A percentile compares a stretch with the other conserved stretches of the same genome.
These are phyloP conservation scores for Aphelocoma californica DNA, from an alignment of 2,797 vertebrate species.

Conservation along the genomic window DNA sequence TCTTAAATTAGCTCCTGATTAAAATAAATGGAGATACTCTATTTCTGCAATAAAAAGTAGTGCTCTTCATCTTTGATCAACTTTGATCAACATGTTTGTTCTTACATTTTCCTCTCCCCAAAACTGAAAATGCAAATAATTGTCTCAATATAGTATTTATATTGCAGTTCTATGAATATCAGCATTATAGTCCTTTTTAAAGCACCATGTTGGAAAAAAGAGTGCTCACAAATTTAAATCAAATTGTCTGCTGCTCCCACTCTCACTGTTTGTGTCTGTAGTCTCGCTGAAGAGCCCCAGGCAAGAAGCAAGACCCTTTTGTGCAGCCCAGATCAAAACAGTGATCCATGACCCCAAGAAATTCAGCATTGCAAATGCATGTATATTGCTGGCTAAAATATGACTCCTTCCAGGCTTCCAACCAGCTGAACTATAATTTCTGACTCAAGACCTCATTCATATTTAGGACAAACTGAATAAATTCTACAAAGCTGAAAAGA, in stretches of 20 bases:
- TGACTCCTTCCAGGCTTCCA: background rate
- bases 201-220: background rate
- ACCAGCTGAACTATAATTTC: background rate
- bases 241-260: background rate
- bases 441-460: background rate
- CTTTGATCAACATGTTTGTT: background rate
- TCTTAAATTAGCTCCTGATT: slow-evolving; percentile 5
- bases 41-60: background rate
- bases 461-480: slow-evolving; percentile 1
- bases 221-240: background rate
- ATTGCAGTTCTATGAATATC: background rate
- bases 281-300: background rate
- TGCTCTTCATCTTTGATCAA: background rate
- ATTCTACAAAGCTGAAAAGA: background rate
- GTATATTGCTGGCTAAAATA: slow-evolving; percentile 3
- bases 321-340: slow-evolving; percentile 7
- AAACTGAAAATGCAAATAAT: slow-evolving; percentile 29
- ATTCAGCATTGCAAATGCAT: slow-evolving; percentile 43
- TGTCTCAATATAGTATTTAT: background rate
- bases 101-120: background rate
- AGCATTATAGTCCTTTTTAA: background rate
- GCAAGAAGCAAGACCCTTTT: slow-evolving; percentile 2
- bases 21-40: slow-evolving; percentile 7
- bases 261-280: background rate
- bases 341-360: slow-evolving; percentile 1